Evolutionary conservation across 2,113 vertebrate genomes (phyloP), one percentile per base, ranked within the genome.

Genomic region (Excalfactoria chinensis): DNA sequence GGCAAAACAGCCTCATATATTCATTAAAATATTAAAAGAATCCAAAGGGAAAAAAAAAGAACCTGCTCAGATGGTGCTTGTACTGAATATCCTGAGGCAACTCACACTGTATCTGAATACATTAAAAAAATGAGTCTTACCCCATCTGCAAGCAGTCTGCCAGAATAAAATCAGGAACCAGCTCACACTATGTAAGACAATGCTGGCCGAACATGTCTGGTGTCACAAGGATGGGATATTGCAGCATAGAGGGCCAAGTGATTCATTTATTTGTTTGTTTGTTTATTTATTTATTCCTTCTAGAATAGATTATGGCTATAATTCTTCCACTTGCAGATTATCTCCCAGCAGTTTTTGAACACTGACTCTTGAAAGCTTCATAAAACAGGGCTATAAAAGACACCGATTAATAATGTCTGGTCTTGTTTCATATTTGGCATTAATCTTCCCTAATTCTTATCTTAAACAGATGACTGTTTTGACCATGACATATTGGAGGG

Each of bases 381-480:
- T 64, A 58, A 78, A 93, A 73, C 5, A 19, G 8, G 30, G 41
- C 46, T 74, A 48, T 81, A 73, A 70, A 83, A 90, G 67, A 2
- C 30, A 70, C 41, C 48, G 35, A 73, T 71, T 86, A 90, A 76
- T 85, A 93, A 84, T 37, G n/a, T 6, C 7, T 62, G n/a, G 28
- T 60, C 53, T 91, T 70, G 9, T 68, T 72, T 91, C 51, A 58
- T 63, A 90, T 59, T 79, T 64, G 48, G 5, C 21, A 48, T 91
- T 68, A 73, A 71, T 84, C 46, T 95, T 89, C 41, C 22, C 18
- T 84, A 64, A 89, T 86, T 89, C 58, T 58, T 81, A 21, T 84
- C 11, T 92, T 67, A 55, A 82, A 86, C 18, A 43, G 53, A 16
- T 84, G 76, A 84, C 21, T 56, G 13, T 74, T 86, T 92, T 76